Evolutionary conservation across 2,888 invertebrate genomes (phyloP).

Genomic region (Erpobdella octoculata): DNA sequence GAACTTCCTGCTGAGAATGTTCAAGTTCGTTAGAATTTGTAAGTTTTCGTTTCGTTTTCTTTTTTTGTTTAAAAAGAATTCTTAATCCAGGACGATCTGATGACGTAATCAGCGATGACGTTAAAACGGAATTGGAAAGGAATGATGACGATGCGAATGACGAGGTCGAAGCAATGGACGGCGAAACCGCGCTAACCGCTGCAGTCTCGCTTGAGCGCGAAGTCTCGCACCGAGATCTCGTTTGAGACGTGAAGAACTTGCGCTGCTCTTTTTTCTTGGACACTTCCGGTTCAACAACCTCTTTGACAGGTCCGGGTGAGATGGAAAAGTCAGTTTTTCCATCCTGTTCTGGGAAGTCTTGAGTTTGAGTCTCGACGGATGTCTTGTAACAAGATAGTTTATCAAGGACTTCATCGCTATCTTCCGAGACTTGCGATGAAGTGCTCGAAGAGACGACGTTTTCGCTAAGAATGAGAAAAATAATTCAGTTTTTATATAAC

Average conservation of each 20-base stretch:
- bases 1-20: too few relatives aligned
- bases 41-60: too few relatives aligned
- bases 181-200: background rate
- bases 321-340: too few relatives aligned
- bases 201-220: background rate
- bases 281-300: background rate
- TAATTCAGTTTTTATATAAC: too few relatives aligned
- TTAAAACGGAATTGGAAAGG: background rate
- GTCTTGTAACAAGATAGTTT: background rate
- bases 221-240: background rate
- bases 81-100: background rate
- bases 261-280: background rate
- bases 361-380: conserved; percentile 26
- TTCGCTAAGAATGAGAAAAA: too few relatives aligned
- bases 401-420: background rate
- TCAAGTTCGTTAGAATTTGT: too few relatives aligned
- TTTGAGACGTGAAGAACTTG: background rate
- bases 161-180: background rate
- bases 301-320: background rate
- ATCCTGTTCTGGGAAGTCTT: background rate
- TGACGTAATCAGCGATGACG: background rate
- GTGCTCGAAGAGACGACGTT: conserved; percentile 29
- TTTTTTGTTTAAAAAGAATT: background rate
- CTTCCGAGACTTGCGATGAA: conserved; percentile 14
- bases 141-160: background rate